These are phyloP conservation scores for Chironomus striatipennis DNA, from an alignment of 1,140 invertebrate genomes.

Conservation along the genomic window DNA sequence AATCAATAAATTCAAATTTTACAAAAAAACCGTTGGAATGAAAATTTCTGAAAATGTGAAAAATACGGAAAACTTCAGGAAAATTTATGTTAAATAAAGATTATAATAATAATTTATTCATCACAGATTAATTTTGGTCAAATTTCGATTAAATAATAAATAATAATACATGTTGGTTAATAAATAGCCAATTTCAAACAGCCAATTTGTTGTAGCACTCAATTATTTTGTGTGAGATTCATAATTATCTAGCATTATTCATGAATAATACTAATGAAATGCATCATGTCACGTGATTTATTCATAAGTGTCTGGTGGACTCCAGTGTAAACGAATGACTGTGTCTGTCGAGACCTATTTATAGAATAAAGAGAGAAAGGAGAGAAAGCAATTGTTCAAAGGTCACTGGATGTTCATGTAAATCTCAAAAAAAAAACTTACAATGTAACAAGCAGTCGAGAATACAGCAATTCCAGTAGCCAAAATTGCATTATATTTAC, in stretches of 20 bases:
- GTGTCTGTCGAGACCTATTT: neutral
- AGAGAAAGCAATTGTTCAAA: neutral
- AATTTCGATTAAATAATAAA: no score
- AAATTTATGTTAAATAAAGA: no score
- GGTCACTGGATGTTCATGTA: neutral
- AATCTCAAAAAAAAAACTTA: neutral
- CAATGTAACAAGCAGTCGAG: neutral
- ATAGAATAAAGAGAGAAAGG: neutral
- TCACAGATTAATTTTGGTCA: no score
- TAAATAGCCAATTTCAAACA: neutral
- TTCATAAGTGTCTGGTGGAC: neutral
- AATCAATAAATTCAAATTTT: no score
- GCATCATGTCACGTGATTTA: neutral
- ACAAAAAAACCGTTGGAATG: no score
- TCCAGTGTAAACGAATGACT: neutral
- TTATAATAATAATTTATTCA: no score
- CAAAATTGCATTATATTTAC: conserved; percentile 58
- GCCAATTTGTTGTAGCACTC: neutral
- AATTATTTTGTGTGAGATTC: neutral
- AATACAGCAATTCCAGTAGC: conserved; percentile 43
- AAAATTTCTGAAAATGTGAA: no score
- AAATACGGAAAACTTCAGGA: no score
- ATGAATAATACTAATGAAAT: neutral
- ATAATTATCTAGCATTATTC: neutral
- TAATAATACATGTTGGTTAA: no score